Evolutionary conservation across 2,888 invertebrate genomes (phyloP), one percentile per base, ranked within the genome.

Genomic region (Acronicta alni): DNA sequence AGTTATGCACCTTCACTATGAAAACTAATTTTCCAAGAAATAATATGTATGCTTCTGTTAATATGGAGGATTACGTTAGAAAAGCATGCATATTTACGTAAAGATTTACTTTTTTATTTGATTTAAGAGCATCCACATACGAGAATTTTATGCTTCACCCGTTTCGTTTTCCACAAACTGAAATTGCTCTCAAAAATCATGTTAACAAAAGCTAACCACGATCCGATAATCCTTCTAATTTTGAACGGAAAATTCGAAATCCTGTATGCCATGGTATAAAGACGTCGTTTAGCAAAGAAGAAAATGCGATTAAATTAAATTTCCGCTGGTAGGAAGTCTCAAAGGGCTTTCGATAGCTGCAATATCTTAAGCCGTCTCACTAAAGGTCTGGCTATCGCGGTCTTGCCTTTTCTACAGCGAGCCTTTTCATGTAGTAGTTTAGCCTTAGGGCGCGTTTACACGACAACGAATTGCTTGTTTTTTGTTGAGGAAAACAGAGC

Each of bases 271-370:
- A 78, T 78, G 75, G 76, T 65, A 72, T 79, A 83, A 84, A 83
- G 82, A 82, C 85, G 80, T 86, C 85, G 86, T 85, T 89, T 86
- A 86, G 82, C 79, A 87, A 87, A 89, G 83, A 83, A 89, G 89
- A 90, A 89, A 91, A 90, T 87, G 84, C 88, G 90, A 92, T 92
- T 90, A 92, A 92, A 92, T 92, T 91, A 90, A 92, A 92, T 90
- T 90, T 92, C 90, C 91, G 86, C 79, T 74, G 80, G 85, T 77
- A 82, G 85, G 84, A 89, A 86, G 86, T 89, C 90, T 92, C 92
- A 92, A 93, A 92, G 91, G 91, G 86, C 82, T 83, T 77, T 80
- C 88, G 87, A 89, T 89, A 83, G 87, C 85, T 84, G 89, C 89
- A 91, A 92, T 93, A 92, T 92, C 91, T 90, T 89, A 87, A 88